phyloP scores from a whole-genome alignment of 2,797 vertebrate species.

The Acrossocheilus fasciatus region DNA sequence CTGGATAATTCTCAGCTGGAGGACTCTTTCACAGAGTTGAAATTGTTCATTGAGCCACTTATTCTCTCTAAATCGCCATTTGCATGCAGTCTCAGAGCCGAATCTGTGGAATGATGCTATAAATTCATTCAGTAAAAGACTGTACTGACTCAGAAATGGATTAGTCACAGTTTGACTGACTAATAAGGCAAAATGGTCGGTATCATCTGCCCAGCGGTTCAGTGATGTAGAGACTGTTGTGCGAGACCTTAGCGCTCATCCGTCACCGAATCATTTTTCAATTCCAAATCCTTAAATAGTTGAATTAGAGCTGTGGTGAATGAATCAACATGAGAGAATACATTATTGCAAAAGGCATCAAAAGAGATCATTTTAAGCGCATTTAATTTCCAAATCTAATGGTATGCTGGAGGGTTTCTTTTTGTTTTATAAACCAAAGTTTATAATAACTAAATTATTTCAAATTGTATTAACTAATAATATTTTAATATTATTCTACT shows the following conservation, averaged over 20 bases:
- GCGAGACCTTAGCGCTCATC: not conserved
- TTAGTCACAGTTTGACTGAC: slow-evolving; percentile 50
- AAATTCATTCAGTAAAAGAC: slow-evolving; percentile 17
- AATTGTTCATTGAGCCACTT: slow-evolving; percentile 49
- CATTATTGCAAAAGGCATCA: not conserved
- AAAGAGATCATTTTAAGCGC: not conserved
- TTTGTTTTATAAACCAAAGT: not conserved
- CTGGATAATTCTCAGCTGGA: slow-evolving; percentile 39
- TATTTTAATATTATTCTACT: not conserved
- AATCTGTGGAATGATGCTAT: slow-evolving; percentile 42
- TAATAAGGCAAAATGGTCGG: slow-evolving; percentile 43
- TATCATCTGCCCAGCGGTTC: slow-evolving; percentile 22
- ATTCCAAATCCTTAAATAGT: slow-evolving; percentile 22
- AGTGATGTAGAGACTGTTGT: slow-evolving; percentile 24
- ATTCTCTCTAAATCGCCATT: slow-evolving; percentile 38
- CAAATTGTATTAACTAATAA: not conserved
- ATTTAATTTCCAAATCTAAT: not conserved
- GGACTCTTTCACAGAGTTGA: slow-evolving; percentile 40
- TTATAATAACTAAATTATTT: not conserved
- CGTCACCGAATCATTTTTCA: not conserved
- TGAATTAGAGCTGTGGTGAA: slow-evolving; percentile 21
- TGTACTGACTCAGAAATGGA: slow-evolving; percentile 47
- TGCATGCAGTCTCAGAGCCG: slow-evolving; percentile 4
- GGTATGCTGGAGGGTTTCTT: not conserved
- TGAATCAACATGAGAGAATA: not conserved